Conservation (phyloP, 1,140 invertebrate genomes). For the Pseudomyrmex concolor region DNA sequence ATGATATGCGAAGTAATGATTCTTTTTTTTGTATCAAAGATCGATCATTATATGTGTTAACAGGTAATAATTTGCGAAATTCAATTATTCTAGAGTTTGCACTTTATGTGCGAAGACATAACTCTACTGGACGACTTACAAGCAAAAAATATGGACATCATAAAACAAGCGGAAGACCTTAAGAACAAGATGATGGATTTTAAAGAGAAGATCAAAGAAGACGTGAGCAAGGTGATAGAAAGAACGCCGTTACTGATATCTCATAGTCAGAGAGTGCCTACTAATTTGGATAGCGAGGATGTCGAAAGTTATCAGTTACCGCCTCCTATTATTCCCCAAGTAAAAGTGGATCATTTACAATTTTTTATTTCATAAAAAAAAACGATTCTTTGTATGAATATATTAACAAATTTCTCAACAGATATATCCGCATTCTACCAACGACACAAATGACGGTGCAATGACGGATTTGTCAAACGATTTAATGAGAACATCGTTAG, state of each 20-base stretch:
- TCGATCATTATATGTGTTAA: conserved; percentile 22
- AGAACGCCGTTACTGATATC: conserved; percentile 90
- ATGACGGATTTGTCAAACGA: conserved; percentile 66
- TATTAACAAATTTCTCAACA: conserved; percentile 44
- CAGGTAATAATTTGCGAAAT: conserved; percentile 11
- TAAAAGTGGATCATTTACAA: conserved; percentile 33
- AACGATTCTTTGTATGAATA: background rate
- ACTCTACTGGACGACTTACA: conserved; percentile 88
- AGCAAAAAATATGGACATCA: conserved; percentile 86
- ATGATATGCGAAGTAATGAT: conserved; percentile 89
- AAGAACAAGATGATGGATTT: conserved; percentile 88
- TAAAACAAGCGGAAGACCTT: conserved; percentile 87
- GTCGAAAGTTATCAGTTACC: conserved; percentile 83
- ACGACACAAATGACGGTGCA: conserved; percentile 67
- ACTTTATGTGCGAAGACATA: conserved; percentile 90
- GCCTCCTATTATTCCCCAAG: conserved; percentile 82
- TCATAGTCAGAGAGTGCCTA: conserved; percentile 88
- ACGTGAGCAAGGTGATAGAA: conserved; percentile 88
- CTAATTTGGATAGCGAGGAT: conserved; percentile 86
- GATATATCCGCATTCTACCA: conserved; percentile 73
- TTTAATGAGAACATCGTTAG: conserved; percentile 73
- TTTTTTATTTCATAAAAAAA: background rate
- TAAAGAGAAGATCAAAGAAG: conserved; percentile 88
- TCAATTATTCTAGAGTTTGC: conserved; percentile 85
- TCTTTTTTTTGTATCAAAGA: background rate